Conservation (phyloP, 2,888 invertebrate genomes). For the Cerceris rybyensis region DNA sequence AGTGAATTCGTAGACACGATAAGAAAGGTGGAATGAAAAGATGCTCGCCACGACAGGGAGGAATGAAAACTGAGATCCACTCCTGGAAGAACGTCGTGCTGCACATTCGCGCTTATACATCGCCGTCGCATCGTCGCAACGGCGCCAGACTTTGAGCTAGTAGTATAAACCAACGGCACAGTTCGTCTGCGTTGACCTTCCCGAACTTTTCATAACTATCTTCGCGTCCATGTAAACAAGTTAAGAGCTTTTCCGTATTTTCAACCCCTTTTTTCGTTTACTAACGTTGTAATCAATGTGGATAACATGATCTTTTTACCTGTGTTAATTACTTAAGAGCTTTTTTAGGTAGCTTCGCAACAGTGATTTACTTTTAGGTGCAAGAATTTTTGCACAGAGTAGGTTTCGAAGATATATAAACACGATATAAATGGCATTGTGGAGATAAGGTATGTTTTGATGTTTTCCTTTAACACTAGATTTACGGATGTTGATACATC, state of each 20-base stretch:
- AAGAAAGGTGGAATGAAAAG: constrained; percentile 2
- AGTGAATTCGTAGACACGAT: neutral
- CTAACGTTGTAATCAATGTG: no score
- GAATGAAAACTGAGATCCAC: constrained; percentile 36
- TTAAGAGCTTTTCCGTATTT: neutral
- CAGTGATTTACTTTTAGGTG: no score
- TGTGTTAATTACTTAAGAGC: no score
- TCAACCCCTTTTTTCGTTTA: neutral
- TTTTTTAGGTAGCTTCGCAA: no score
- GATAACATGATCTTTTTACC: no score
- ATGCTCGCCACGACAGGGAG: constrained; percentile 14
- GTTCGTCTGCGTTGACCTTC: constrained; percentile 50
- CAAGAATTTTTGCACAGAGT: no score
- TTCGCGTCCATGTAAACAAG: constrained; percentile 13
- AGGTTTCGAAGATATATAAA: no score
- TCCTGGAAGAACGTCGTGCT: constrained; percentile 41
- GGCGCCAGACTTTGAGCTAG: constrained; percentile 61
- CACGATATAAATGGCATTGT: no score
- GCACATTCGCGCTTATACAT: constrained; percentile 51
- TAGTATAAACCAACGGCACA: constrained; percentile 54
- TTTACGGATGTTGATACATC: no score
- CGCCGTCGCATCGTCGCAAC: constrained; percentile 62
- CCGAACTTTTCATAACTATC: constrained; percentile 19
- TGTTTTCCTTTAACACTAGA: no score
- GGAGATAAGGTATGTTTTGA: no score